These are phyloP conservation scores for Electrophaes corylata DNA, from an alignment of 2,888 invertebrate genomes.

Conservation along the genomic window DNA sequence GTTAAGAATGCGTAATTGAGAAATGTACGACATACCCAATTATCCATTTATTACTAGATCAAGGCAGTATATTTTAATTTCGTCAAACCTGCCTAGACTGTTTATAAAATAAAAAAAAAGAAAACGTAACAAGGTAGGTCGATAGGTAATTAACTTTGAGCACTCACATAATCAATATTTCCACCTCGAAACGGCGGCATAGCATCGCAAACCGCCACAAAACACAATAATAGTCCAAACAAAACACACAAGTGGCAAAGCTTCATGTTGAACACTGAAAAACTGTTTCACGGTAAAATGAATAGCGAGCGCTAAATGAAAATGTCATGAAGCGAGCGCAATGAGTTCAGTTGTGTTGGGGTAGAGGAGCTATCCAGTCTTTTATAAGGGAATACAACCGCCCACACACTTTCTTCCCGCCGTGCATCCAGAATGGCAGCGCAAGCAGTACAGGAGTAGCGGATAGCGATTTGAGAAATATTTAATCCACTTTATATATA, in stretches of 20 bases:
- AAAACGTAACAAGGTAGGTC: background rate
- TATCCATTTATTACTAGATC: no score
- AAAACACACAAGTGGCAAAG: slow-evolving; percentile 51
- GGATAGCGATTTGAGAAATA: slow-evolving; percentile 11
- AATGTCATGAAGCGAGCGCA: slow-evolving; percentile 51
- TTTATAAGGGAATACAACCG: slow-evolving; percentile 64
- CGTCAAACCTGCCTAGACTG: background rate
- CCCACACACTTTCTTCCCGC: slow-evolving; percentile 69
- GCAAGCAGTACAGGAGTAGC: slow-evolving; percentile 18
- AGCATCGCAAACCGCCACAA: slow-evolving; percentile 52
- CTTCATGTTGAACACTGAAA: slow-evolving; percentile 55
- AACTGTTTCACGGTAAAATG: background rate
- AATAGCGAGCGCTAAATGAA: slow-evolving; percentile 19
- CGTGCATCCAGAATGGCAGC: slow-evolving; percentile 36
- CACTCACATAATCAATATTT: slow-evolving; percentile 76
- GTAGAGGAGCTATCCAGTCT: slow-evolving; percentile 50
- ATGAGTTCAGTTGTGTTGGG: slow-evolving; percentile 56
- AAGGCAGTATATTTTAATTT: no score
- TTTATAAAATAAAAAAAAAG: background rate
- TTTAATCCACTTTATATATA: background rate
- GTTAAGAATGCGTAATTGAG: no score
- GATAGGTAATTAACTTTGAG: background rate
- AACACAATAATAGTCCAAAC: slow-evolving; percentile 55
- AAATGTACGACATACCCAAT: no score
- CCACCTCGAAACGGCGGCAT: slow-evolving; percentile 62